Conservation (phyloP, 2,113 vertebrate genomes). For the Urocolius indicus region DNA sequence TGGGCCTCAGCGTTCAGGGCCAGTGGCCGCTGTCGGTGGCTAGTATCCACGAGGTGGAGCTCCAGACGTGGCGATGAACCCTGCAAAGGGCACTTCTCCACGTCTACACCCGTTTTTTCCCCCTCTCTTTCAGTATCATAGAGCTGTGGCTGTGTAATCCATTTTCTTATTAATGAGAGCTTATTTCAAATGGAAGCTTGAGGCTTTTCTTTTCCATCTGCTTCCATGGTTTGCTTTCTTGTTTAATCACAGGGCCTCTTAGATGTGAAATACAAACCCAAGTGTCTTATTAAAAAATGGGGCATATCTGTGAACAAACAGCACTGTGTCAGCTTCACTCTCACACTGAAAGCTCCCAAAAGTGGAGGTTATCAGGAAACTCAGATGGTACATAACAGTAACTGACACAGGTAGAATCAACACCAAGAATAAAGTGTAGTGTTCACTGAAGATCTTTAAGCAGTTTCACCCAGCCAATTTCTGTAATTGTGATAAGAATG, state of each 20-base stretch:
- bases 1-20: not conserved
- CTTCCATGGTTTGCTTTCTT: not conserved
- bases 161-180: not conserved
- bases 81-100: not conserved
- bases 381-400: not conserved
- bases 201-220: not conserved
- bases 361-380: not conserved
- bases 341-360: not conserved
- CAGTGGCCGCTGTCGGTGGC: not conserved
- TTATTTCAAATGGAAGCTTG: not conserved
- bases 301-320: not conserved
- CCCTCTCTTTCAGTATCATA: not conserved
- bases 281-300: not conserved
- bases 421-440: not conserved
- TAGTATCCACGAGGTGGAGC: not conserved
- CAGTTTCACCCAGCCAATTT: not conserved
- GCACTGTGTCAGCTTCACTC: fast-evolving
- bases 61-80: not conserved
- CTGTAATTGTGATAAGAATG: not conserved
- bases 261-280: fast-evolving
- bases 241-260: not conserved
- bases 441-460: not conserved
- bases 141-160: not conserved
- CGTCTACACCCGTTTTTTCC: fast-evolving
- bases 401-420: not conserved